Evolutionary conservation across 2,888 invertebrate genomes (phyloP), one percentile per base, ranked within the genome.

Genomic region (Amphipyra berbera): DNA sequence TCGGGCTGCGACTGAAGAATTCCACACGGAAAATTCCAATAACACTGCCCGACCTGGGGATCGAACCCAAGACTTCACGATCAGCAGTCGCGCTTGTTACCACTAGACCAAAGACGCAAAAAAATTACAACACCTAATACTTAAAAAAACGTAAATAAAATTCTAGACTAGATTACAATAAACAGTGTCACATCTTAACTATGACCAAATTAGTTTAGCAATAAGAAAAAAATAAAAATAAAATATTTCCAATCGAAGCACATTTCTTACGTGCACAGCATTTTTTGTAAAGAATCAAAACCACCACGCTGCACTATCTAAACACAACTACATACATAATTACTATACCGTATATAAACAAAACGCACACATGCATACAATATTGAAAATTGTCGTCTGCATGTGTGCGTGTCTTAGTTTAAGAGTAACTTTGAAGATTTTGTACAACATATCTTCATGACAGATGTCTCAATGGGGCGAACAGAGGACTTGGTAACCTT

Each of bases 311-410:
- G 27, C 10, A 14, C 49, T 61, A 48, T 21, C 5, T 14, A 48
- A 38, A 48, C 15, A 72, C 60, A 47, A 59, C 44, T 53, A 65
- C 65, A 73, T 47, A 56, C 21, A 68, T 61, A 73, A 72, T 68
- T 65, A 68, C 38, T 59, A 45, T 45, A 47, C 10, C 3, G 53
- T 56, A 56, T 45, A 68, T 57, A 56, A 48, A 63, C 48, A 64
- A n/a, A 46, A 47, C 48, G 37, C 55, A 59, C 53, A 54, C 59
- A 52, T 0, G 3, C 14, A 15, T 4, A 27, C 13, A 55, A 40
- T 30, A 57, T 61, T 55, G 53, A 56, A 65, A 68, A 60, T 52
- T 53, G 14, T 35, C 27, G 4, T 40, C 6, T 12, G 13, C n/a
- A 4, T 65, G 61, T 61, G 62, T 55, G 50, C 10, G 33, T 10